phyloP scores from a whole-genome alignment of 1,140 invertebrate genomes.

The Sycobia sp. region DNA sequence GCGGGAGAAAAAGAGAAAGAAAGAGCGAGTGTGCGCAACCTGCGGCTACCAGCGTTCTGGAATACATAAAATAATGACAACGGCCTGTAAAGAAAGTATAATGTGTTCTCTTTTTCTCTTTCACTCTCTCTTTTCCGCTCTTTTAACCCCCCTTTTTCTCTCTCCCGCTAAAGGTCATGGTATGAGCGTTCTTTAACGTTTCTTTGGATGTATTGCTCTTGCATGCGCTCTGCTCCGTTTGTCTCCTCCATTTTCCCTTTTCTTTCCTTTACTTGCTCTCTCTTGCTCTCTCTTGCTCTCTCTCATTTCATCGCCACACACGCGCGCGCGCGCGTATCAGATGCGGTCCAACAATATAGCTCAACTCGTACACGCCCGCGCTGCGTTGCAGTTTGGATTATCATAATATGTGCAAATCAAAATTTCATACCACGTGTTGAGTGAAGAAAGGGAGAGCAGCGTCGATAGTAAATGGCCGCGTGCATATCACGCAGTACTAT shows the following conservation, averaged over 20 bases:
- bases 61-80: slow-evolving; percentile 46
- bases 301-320: neutral
- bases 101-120: slow-evolving; percentile 40
- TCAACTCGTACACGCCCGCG: too few relatives aligned
- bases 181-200: slow-evolving; percentile 26
- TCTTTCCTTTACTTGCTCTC: neutral
- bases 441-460: too few relatives aligned
- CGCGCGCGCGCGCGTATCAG: neutral
- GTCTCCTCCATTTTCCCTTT: neutral
- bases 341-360: too few relatives aligned
- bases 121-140: neutral
- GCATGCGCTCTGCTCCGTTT: slow-evolving; percentile 14
- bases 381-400: too few relatives aligned
- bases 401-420: too few relatives aligned
- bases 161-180: slow-evolving; percentile 34
- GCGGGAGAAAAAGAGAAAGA: neutral
- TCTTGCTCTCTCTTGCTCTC: neutral
- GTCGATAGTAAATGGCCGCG: too few relatives aligned
- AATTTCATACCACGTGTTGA: too few relatives aligned
- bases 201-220: neutral
- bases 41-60: slow-evolving; percentile 23
- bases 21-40: neutral
- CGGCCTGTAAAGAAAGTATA: slow-evolving; percentile 46
- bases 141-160: too few relatives aligned
- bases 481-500: too few relatives aligned